Base-by-base conservation (phyloP, 2,113 vertebrate genomes). In the Nyctereutes procyonoides region DNA sequence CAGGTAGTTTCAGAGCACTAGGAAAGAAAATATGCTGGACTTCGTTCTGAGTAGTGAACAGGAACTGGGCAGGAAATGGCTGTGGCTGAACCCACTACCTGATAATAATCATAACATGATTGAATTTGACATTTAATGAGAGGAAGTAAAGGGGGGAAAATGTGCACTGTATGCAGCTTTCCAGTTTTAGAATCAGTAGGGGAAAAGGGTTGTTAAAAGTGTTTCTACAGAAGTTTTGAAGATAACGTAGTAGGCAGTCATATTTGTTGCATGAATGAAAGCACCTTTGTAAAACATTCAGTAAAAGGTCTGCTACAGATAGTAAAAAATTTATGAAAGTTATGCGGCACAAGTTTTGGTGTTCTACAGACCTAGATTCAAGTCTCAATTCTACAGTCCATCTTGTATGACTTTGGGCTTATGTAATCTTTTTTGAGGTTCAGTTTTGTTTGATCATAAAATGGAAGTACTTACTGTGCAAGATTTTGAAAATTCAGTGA, bases 101-200 rank as follows among this genome's bases (percentile, higher is more conserved):
- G 97, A 97, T 97, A 69, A 95, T 96, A 79, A 97, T 97, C 95
- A 82, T 87, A 97, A 51, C 88, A 32, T 95, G 93, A 96, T 98
- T 95, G 93, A 96, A 90, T 95, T 93, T 97, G 94, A 97, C 96
- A 97, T 97, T 97, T 97, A 97, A 95, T 97, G 95, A 96, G 76
- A 93, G 94, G 97, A 98, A 97, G 96, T 97, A 81, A 86, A 96
- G 63, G 48, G 8, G 11, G 3, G 38, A 8, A 56, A 96, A 96
- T 76, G 73, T 80, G 55, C 88, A 82, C 63, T 62, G 67, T 77
- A 17, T 86, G 90, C 92, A 96, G 81, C 88, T 95, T 96, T 95
- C 62, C 35, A 96, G 20, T 95, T 97, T 89, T 32, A 97, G 85
- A 96, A 97, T 62, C 43, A 94, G 53, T 55, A 81, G 79, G 32